Evolutionary conservation across 2,888 invertebrate species (phyloP).

Genomic region (Meta bourneti): DNA sequence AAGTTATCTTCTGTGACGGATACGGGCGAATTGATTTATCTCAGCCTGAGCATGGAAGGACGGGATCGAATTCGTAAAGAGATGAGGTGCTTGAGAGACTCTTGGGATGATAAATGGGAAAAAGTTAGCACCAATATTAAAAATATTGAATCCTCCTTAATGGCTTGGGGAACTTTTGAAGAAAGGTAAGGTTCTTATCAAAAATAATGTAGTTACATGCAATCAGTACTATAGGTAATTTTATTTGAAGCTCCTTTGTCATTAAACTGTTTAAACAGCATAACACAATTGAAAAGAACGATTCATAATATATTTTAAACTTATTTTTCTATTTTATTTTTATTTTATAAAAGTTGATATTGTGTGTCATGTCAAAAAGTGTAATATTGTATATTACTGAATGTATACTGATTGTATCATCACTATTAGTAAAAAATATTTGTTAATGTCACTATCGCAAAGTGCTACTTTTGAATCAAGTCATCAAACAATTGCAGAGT

Average conservation of each 20-base stretch:
- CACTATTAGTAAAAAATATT: no score
- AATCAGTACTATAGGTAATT: neutral
- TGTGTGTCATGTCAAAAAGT: no score
- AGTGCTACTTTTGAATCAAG: no score
- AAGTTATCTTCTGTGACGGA: slow-evolving; percentile 81
- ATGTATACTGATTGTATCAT: no score
- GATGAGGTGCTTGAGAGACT: slow-evolving; percentile 88
- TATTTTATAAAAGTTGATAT: no score
- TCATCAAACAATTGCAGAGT: no score
- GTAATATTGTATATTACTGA: no score
- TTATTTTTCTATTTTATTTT: no score
- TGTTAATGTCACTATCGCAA: no score
- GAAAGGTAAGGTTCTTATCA: slow-evolving; percentile 82
- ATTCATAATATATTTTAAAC: no score
- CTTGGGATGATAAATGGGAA: slow-evolving; percentile 91
- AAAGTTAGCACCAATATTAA: slow-evolving; percentile 91
- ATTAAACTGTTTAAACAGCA: neutral
- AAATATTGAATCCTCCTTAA: slow-evolving; percentile 91
- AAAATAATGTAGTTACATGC: no score
- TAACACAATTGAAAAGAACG: neutral
- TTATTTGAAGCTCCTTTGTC: neutral
- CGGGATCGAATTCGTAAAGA: slow-evolving; percentile 92
- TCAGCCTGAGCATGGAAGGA: slow-evolving; percentile 92
- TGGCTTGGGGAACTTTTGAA: slow-evolving; percentile 95
- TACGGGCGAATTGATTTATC: slow-evolving; percentile 92